Evolutionary conservation across 2,113 vertebrate genomes (phyloP).

Genomic region (Capreolus pygargus): DNA sequence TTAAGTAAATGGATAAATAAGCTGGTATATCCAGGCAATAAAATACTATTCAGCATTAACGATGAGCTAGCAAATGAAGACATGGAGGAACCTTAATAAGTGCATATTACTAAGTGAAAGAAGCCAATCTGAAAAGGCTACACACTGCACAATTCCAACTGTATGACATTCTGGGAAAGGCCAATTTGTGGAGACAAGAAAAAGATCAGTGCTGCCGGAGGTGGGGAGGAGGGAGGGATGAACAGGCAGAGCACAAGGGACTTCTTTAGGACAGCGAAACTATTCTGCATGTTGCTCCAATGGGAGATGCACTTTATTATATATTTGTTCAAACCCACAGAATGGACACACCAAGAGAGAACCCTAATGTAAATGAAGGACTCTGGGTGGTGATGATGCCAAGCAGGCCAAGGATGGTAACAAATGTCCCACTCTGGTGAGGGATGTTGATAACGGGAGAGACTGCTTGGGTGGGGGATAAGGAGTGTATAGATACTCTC

Average conservation of each 20-base stretch:
- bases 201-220: neutral
- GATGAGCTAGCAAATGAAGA: neutral
- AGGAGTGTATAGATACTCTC: neutral
- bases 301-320: neutral
- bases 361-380: too few species aligned
- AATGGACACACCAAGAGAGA: neutral
- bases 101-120: neutral
- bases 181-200: neutral
- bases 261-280: neutral
- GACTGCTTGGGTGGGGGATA: fast-evolving
- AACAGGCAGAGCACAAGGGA: neutral
- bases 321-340: neutral
- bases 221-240: neutral
- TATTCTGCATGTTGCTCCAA: neutral
- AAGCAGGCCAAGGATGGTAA: fast-evolving
- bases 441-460: neutral
- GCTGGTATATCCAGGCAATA: neutral
- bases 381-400: neutral
- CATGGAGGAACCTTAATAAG: neutral
- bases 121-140: neutral
- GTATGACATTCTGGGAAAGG: neutral
- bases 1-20: neutral
- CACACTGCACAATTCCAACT: neutral
- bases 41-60: neutral
- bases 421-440: neutral